A percentile compares a stretch with the other conserved stretches of the same genome.
phyloP scores from a whole-genome alignment of 2,797 vertebrate genomes.

The Dendrocincla tyrannina region DNA sequence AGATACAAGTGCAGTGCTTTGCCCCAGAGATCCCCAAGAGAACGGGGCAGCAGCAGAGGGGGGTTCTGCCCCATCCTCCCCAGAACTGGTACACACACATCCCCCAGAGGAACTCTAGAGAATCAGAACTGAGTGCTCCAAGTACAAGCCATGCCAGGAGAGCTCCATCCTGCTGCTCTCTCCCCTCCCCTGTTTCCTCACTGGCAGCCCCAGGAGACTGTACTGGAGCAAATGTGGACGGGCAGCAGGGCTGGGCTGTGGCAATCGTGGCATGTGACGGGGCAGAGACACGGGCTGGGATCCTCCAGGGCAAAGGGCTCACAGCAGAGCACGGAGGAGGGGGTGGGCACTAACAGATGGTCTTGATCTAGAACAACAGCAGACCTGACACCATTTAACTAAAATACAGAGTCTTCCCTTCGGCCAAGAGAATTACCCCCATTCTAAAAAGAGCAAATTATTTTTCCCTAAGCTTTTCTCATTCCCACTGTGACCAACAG shows the following conservation, averaged over 20 bases:
- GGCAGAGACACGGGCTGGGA: not conserved
- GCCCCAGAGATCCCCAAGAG: not conserved
- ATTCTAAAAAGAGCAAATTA: not conserved
- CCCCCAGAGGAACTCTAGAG: not conserved
- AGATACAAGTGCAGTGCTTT: not conserved
- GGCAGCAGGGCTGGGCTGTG: not conserved
- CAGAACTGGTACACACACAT: not conserved
- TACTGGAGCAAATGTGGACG: not conserved
- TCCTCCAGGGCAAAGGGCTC: not conserved
- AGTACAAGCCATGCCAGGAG: not conserved
- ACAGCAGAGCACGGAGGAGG: not conserved
- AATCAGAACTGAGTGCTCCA: not conserved
- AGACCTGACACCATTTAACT: not conserved
- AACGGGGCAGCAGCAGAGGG: not conserved
- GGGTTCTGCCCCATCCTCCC: not conserved
- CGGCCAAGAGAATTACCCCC: not conserved
- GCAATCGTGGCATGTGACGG: not conserved
- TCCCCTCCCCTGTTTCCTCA: not conserved
- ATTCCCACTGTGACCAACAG: not conserved
- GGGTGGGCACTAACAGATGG: not conserved
- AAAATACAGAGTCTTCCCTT: not conserved
- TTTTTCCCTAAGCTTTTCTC: not conserved
- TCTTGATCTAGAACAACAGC: not conserved
- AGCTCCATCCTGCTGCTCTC: not conserved
- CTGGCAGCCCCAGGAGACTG: not conserved